These are phyloP conservation scores for Lepetodrilus schrolli DNA, from an alignment of 2,888 invertebrate species.

Conservation along the genomic window DNA sequence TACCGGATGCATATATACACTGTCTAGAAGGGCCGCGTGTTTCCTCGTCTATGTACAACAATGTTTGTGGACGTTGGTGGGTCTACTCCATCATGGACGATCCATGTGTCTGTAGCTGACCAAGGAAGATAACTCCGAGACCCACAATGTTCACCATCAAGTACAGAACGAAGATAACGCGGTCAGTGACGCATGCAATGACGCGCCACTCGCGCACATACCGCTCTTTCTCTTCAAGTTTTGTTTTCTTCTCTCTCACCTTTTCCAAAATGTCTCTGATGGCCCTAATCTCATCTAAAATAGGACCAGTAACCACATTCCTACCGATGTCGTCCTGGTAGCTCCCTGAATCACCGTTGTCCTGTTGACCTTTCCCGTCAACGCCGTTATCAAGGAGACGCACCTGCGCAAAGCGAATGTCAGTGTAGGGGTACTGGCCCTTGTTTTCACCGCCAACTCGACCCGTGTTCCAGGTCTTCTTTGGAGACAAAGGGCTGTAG, in stretches of 20 bases:
- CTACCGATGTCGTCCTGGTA: slow-evolving; percentile 25
- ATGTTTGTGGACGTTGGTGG: neutral
- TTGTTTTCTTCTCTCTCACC: slow-evolving; percentile 63
- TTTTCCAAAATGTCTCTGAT: slow-evolving; percentile 69
- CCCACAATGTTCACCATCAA: slow-evolving; percentile 64
- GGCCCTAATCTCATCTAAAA: slow-evolving; percentile 58
- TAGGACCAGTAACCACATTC: slow-evolving; percentile 31
- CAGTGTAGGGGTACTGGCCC: slow-evolving; percentile 51
- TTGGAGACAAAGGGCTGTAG: slow-evolving; percentile 33
- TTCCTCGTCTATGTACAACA: no score
- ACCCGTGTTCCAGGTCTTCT: slow-evolving; percentile 47
- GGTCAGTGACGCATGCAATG: slow-evolving; percentile 69
- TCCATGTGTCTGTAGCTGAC: slow-evolving; percentile 37
- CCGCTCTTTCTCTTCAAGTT: slow-evolving; percentile 62
- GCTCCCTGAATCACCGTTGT: neutral
- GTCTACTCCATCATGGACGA: neutral
- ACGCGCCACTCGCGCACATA: slow-evolving; percentile 68
- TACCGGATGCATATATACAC: no score
- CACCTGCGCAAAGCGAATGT: slow-evolving; percentile 50
- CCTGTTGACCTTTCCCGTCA: slow-evolving; percentile 42
- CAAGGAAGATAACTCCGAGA: slow-evolving; percentile 65
- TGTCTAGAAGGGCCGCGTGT: no score
- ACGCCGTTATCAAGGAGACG: slow-evolving; percentile 57
- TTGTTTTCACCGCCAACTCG: slow-evolving; percentile 45
- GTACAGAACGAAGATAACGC: slow-evolving; percentile 68